Conservation (phyloP, 1,140 invertebrate genomes). For the Heliconius eleuchia region DNA sequence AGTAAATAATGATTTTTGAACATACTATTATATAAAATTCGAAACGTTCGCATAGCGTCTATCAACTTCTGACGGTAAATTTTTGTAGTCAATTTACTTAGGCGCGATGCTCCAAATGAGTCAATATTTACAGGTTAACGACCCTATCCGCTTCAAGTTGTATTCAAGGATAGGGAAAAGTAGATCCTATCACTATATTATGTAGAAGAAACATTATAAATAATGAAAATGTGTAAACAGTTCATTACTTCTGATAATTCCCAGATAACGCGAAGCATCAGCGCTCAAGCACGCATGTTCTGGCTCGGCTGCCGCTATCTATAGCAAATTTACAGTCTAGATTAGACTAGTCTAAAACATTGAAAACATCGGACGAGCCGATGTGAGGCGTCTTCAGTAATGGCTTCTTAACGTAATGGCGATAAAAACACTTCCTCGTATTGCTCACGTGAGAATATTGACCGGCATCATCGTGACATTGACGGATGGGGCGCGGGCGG, state of each 20-base stretch:
- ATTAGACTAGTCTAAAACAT: slow-evolving; percentile 68
- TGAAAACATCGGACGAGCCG: slow-evolving; percentile 50
- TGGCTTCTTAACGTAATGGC: slow-evolving; percentile 70
- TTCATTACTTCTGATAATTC: slow-evolving; percentile 46
- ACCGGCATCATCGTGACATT: slow-evolving; percentile 58
- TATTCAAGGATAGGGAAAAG: not conserved
- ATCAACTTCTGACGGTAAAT: slow-evolving; percentile 4
- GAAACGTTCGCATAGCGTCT: slow-evolving; percentile 1
- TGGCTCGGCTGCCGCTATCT: slow-evolving; percentile 63
- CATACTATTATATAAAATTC: not conserved
- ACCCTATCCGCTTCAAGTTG: slow-evolving; percentile 32
- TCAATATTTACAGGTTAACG: slow-evolving; percentile 70
- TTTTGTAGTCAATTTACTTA: slow-evolving; percentile 25
- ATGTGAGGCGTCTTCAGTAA: slow-evolving; percentile 60
- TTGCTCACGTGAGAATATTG: slow-evolving; percentile 68
- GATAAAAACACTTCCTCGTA: slow-evolving; percentile 71
- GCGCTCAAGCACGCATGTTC: slow-evolving; percentile 58
- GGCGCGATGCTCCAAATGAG: slow-evolving; percentile 46
- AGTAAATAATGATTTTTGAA: not conserved
- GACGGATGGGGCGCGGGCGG: slow-evolving; percentile 60
- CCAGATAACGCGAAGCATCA: slow-evolving; percentile 57
- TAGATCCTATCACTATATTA: not conserved
- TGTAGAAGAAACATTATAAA: not conserved
- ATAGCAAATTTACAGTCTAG: slow-evolving; percentile 70
- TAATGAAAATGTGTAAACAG: slow-evolving; percentile 11